Percentiles rank a stretch among this genome's conserved stretches.
These are phyloP conservation scores for Dasysyrphus albostriatus DNA, from an alignment of 2,888 invertebrate genomes.

Conservation along the genomic window DNA sequence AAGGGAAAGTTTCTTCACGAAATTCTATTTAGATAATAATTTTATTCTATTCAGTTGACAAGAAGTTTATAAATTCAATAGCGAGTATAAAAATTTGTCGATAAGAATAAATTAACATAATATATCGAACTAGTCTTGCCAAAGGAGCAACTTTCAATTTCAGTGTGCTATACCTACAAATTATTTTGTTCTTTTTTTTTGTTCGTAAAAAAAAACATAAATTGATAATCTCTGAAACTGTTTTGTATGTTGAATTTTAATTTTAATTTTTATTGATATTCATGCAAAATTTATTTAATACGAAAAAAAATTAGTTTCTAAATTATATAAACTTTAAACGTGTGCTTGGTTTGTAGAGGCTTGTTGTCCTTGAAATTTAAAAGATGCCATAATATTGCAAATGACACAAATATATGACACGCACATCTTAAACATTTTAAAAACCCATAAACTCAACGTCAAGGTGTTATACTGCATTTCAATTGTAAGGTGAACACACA, in stretches of 20 bases:
- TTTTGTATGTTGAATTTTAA: constrained; percentile 48
- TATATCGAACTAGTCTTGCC: constrained; percentile 26
- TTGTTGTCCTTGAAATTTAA: constrained; percentile 60
- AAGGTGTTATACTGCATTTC: constrained; percentile 15
- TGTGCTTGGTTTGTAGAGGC: constrained; percentile 28
- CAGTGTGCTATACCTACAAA: constrained; percentile 38
- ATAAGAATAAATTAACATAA: constrained; percentile 51
- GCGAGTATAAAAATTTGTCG: not conserved
- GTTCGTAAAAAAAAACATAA: not conserved
- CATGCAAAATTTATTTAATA: not conserved
- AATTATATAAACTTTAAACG: not conserved
- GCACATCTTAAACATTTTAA: constrained; percentile 41
- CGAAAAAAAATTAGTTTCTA: constrained; percentile 3
- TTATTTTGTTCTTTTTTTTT: not conserved
- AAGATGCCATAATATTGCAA: constrained; percentile 58
- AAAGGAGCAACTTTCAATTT: constrained; percentile 66
- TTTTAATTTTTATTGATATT: constrained; percentile 9
- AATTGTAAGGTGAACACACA: not conserved
- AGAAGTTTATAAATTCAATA: not conserved
- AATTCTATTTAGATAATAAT: not conserved
- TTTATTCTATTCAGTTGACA: not conserved
- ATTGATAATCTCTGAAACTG: constrained; percentile 7
- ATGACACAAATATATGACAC: constrained; percentile 29
- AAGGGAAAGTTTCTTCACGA: not conserved
- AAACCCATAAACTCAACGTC: constrained; percentile 11